phyloP scores from a whole-genome alignment of 2,113 vertebrate species.

The Leptodactylus fuscus region DNA sequence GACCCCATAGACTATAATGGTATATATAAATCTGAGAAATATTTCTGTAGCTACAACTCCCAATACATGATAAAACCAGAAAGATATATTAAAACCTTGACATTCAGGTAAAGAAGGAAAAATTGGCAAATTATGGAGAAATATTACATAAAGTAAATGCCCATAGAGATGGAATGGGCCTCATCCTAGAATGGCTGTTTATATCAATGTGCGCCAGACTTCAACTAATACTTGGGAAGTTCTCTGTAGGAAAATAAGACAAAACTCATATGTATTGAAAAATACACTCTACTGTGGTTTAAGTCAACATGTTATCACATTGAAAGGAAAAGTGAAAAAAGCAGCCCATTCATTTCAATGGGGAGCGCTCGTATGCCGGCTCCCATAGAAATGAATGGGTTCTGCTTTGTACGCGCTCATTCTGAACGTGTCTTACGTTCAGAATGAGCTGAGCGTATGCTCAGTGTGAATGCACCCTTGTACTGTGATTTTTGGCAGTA shows the following conservation, averaged over 20 bases:
- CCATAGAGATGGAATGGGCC: background rate
- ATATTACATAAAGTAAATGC: conserved; percentile 4
- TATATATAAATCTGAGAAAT: background rate
- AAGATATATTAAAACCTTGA: background rate
- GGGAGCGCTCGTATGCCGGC: no score
- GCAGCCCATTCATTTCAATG: no score
- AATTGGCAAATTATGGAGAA: background rate
- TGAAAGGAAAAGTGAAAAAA: no score
- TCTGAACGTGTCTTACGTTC: no score
- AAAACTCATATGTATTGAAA: background rate
- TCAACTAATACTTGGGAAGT: background rate
- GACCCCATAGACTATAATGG: no score
- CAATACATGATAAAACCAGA: conserved; percentile 18
- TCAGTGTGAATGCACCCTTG: no score
- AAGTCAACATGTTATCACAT: no score
- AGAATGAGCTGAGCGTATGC: no score
- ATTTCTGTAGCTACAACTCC: background rate
- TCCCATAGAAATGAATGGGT: no score
- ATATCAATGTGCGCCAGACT: background rate
- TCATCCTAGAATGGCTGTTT: background rate
- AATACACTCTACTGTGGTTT: no score
- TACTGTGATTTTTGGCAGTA: no score
- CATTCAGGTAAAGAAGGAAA: conserved; percentile 9
- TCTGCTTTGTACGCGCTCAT: no score
- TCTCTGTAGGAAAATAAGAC: background rate